Base-by-base conservation (phyloP, 1,140 invertebrate species). In the Thaumetopoea pityocampa region DNA sequence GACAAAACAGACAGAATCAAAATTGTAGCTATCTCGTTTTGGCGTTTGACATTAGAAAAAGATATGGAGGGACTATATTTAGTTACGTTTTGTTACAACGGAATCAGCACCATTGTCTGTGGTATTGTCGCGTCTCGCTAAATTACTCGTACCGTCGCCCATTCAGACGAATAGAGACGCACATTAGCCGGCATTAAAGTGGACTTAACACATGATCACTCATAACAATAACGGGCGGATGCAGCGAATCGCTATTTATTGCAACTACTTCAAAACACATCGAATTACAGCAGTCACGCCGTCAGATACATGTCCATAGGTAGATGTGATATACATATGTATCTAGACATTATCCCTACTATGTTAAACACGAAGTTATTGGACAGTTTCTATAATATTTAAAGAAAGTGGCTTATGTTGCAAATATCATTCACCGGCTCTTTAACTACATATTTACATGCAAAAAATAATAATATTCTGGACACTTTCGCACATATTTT, bases 241-340 rank as follows among this genome's bases (percentile, higher is more conserved):
- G 57, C 29, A 41, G 52, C 59, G 63, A 64, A 69, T 62, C 50
- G 60, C 34, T 56, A 55, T 69, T 65, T 62, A 64, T 67, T 57
- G 41, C 55, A 7, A 53, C 55, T 57, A 58, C 56, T 70, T 59
- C 54, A 48, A 63, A 55, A 54, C 47, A 58, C 54, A 56, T 64
- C 61, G 50, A 58, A 58, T 62, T 56, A 52, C 51, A 20, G 18
- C n/a, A 32, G 32, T 16, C 24, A 23, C 23, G 9, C n/a, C n/a
- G n/a, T n/a, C n/a, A n/a, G n/a, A n/a, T n/a, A n/a, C n/a, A n/a
- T n/a, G n/a, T n/a, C n/a, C n/a, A n/a, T n/a, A n/a, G 14, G 23
- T 27, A 12, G 30, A 38, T 32, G 30, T 46, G 40, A 30, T 24
- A 24, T 33, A 45, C 42, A 45, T 45, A 26, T 36, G 57, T 65